Evolutionary conservation across 2,113 vertebrate species (phyloP), one percentile per base, ranked within the genome.

Genomic region (Halichoeres trimaculatus): DNA sequence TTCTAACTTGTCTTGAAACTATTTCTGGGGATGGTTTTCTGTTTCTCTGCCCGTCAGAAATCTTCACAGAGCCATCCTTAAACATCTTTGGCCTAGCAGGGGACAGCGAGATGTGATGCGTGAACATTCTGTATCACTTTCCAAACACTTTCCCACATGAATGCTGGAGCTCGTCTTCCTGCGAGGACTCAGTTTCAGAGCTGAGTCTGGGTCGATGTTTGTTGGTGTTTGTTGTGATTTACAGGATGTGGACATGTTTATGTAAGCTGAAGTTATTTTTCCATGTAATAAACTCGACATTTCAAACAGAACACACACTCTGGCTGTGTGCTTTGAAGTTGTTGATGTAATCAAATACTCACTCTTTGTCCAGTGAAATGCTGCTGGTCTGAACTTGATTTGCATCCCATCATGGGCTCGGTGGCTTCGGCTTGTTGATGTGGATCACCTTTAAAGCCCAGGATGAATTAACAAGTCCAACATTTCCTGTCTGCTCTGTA

Each of bases 1-100:
- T 77, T 80, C 64, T 24, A 35, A 47, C 55, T 54, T 22, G 73
- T 77, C 81, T 81, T 80, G 45, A 82, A 87, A 78, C 75, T 56
- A 35, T 76, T 82, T 64, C 61, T 70, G 9, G 16, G 48, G 77
- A 51, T 35, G 17, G 51, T 68, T 70, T 60, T 55, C 69, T 47
- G 54, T 69, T 24, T 81, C 35, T 53, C 55, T 51, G 9, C 54
- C 20, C 38, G 19, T 77, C 67, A 26, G 58, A 80, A 71, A 67
- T 54, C 51, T 76, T 75, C 62, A 45, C 52, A 23, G 38, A 87
- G 57, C 45, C 59, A 62, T 43, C 16, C 52, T 40, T 30, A 36
- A 61, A 66, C 57, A 50, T 68, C 61, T 62, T 64, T 68, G 45
- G 63, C 34, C 43, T 64, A 2, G 8, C 26, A 53, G 26, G 26